Percentiles rank a stretch among this genome's conserved stretches.
phyloP scores from a whole-genome alignment of 2,888 invertebrate genomes.

The Ypsolopha sequella region DNA sequence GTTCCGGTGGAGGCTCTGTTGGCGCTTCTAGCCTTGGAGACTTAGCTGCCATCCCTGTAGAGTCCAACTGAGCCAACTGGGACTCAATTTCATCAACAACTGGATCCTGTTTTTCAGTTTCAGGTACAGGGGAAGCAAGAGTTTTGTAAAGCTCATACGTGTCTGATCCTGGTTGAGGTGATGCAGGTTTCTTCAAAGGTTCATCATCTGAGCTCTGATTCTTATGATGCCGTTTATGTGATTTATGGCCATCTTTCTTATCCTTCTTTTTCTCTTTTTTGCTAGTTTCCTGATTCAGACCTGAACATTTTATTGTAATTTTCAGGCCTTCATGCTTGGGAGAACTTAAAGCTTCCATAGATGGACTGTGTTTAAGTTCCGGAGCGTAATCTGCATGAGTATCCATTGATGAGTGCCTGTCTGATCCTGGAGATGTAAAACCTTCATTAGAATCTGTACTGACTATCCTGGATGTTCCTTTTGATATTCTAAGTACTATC shows the following conservation, averaged over 20 bases:
- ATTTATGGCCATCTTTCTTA: constrained; percentile 65
- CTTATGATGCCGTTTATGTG: constrained; percentile 61
- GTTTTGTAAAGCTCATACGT: constrained; percentile 64
- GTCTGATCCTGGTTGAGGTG: constrained; percentile 64
- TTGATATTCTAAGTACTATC: constrained; percentile 89
- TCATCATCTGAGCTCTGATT: constrained; percentile 33
- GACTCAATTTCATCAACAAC: constrained; percentile 46
- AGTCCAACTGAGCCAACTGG: constrained; percentile 46
- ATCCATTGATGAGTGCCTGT: constrained; percentile 62
- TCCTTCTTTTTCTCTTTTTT: constrained; percentile 61
- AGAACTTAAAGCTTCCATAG: constrained; percentile 56
- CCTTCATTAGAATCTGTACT: constrained; percentile 76
- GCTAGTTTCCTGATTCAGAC: constrained; percentile 36
- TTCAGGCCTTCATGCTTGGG: constrained; percentile 65
- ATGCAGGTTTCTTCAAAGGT: constrained; percentile 43
- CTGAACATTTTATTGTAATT: constrained; percentile 63
- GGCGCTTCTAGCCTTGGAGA: constrained; percentile 40
- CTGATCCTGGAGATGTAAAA: constrained; percentile 65
- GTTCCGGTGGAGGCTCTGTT: constrained; percentile 49
- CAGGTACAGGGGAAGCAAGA: constrained; percentile 56
- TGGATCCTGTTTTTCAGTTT: constrained; percentile 29
- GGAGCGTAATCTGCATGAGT: constrained; percentile 51
- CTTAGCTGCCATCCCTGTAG: constrained; percentile 27
- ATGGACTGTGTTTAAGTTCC: constrained; percentile 54
- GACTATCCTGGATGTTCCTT: constrained; percentile 76